Percentiles rank a stretch among this genome's conserved stretches.
phyloP scores from a whole-genome alignment of 2,888 invertebrate species.

The Gortyna flavago region DNA sequence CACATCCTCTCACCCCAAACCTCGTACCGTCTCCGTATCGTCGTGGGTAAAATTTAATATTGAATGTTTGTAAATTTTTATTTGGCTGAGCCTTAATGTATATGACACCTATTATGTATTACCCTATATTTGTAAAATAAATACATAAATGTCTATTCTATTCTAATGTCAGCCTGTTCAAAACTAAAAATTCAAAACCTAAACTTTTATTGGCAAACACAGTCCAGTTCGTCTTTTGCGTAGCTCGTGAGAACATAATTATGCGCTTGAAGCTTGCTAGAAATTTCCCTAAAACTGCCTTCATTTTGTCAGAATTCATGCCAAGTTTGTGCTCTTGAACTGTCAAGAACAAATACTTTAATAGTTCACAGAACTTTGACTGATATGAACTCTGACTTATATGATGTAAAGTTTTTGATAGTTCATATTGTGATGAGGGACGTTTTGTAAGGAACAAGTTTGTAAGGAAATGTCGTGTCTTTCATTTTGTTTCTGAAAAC shows the following conservation, averaged over 20 bases:
- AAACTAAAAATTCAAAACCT: neutral
- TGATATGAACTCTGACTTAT: conserved; percentile 38
- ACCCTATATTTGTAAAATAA: too few species aligned
- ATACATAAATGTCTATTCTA: too few species aligned
- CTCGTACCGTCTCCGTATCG: too few species aligned
- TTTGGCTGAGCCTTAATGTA: too few species aligned
- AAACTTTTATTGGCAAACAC: neutral
- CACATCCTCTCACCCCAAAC: too few species aligned
- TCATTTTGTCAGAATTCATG: conserved; percentile 31
- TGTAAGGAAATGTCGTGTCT: neutral
- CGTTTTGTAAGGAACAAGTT: neutral
- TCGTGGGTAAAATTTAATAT: too few species aligned
- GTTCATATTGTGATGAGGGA: conserved; percentile 5
- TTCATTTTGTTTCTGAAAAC: neutral
- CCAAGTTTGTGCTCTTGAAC: conserved; percentile 51
- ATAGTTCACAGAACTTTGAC: conserved; percentile 35
- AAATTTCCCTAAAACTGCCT: conserved; percentile 23
- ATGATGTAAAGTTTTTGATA: conserved; percentile 24
- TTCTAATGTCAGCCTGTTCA: neutral
- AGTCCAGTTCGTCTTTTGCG: neutral
- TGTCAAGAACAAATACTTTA: conserved; percentile 53
- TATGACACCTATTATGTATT: too few species aligned
- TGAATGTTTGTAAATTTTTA: too few species aligned
- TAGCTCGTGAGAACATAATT: conserved; percentile 12
- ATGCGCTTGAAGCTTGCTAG: conserved; percentile 10